Evolutionary conservation across 1,140 invertebrate genomes (phyloP).

Genomic region (Platorchestia sp.): DNA sequence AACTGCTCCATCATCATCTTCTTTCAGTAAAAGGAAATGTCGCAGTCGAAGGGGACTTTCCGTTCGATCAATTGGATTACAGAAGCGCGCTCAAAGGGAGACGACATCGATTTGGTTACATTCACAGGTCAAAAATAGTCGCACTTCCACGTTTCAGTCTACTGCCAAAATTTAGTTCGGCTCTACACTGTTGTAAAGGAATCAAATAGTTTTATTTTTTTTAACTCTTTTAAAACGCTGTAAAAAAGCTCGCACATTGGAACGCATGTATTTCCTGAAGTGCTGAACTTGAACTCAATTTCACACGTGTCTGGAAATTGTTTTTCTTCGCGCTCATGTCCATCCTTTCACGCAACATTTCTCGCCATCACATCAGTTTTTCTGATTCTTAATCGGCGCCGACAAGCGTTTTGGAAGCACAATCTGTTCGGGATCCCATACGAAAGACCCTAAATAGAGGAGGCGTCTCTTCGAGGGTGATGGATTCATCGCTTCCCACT

Average conservation of each 20-base stretch:
- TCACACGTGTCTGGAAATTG: neutral
- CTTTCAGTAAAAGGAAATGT: conserved; percentile 10
- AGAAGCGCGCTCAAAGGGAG: neutral
- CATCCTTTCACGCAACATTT: neutral
- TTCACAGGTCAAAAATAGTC: conserved; percentile 14
- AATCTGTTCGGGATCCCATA: neutral
- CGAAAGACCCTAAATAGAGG: neutral
- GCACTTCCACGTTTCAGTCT: neutral
- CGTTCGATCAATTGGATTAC: conserved; percentile 31
- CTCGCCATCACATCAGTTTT: neutral
- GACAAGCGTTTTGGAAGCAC: conserved; percentile 3
- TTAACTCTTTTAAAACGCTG: neutral
- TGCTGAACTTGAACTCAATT: neutral
- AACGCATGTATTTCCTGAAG: neutral
- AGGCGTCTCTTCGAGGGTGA: neutral
- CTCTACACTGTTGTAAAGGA: neutral
- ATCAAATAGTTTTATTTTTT: neutral
- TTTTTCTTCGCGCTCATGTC: neutral
- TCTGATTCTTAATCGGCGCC: conserved; percentile 1
- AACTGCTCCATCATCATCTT: conserved; percentile 12
- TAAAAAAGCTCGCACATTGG: neutral
- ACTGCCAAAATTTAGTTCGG: neutral
- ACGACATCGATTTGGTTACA: neutral
- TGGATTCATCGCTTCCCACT: conserved; percentile 32
- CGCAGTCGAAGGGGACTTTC: conserved; percentile 13